Evolutionary conservation across 2,113 vertebrate genomes (phyloP), one percentile per base, ranked within the genome.

Genomic region (Ahaetulla prasina): DNA sequence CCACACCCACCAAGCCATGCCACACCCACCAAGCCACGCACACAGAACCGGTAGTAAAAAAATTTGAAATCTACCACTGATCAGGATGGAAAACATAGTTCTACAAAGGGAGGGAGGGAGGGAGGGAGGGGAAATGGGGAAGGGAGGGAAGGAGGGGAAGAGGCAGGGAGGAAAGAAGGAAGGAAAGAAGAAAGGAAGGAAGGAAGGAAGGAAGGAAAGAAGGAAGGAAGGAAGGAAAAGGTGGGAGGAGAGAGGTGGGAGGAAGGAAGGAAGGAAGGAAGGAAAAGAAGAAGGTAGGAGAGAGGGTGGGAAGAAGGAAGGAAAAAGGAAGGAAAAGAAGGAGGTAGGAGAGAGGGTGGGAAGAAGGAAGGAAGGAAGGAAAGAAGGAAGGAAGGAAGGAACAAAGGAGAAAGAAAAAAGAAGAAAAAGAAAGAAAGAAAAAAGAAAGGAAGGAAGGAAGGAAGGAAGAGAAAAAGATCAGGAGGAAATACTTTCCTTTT

Each of bases 391-490:
- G 22, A 60, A 22, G 9, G 7, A 47, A 68, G n/a, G 27, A 16
- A 14, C 8, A 1, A 27, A 10, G 3, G 23, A 60, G 8, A 1
- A 23, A 57, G 20, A 0, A 7, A 55, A 22, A 0, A 2, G 23
- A 7, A 3, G 22, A 55, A 8, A 22, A 9, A 60, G 23, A 1
- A 57, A 25, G 8, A 1, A 30, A 8, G 55, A 4, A 16, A 1
- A 18, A 18, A 53, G 45, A 47, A 60, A 53, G 20, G 20, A 54
- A 22, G 7, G 53, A 85, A 0, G 35, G 25, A 20, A 35, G 8
- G 3, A 55, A 47, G 25, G 11, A 60, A 60, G 3, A 53, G 11
- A 18, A 20, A 30, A 43, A 10, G 23, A 35, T 5, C 22, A 20
- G 23, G 60, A 80, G 50, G 35, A 80, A 39, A 50, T 30, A 25